Evolutionary conservation across 2,113 vertebrate genomes (phyloP), one percentile per base, ranked within the genome.

Genomic region (Semnornis frantzii): DNA sequence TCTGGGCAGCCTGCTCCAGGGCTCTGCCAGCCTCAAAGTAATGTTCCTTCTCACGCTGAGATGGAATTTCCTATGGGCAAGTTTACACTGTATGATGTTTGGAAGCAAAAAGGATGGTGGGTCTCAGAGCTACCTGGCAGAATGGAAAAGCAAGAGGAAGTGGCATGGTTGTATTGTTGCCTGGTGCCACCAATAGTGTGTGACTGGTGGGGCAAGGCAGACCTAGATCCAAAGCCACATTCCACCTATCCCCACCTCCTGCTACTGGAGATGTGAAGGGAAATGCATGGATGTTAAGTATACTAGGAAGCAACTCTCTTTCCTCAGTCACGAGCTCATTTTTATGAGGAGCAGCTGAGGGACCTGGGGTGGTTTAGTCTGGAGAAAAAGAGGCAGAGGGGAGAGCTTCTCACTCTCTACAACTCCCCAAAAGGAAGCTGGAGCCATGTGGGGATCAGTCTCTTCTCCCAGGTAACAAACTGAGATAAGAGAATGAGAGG

Each of bases 131-230:
- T 66, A 37, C 25, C 27, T 1, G 1, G 39, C 42, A 27, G 7
- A 63, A 57, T 4, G n/a, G 39, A 86, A 85, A 58, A 69, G 30
- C 69, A 76, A 65, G 76, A 88, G 31, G 25, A 88, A 92, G 55
- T 3, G 4, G 34, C 60, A 58, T 0, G 5, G 20, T 18, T 69
- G 3, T 8, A 6, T 15, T 15, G 6, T 6, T 27, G 28, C 50
- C 75, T 64, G 11, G 37, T 3, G 81, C 31, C 82, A 85, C n/a
- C 63, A 17, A 52, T 33, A 25, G 10, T 30, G 48, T 2, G 5
- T 52, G 46, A 8, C 5, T 11, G 5, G 25, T 33, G 33, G 24
- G 63, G 37, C 54, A 82, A 90, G 42, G 27, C 15, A 71, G 37
- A 39, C 27, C 42, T 20, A 3, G 33, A 52, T 82, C 18, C 59